Evolutionary conservation across 92 coral and sea anemone species (phyloP).

Genomic region (Epizoanthus scotinus): DNA sequence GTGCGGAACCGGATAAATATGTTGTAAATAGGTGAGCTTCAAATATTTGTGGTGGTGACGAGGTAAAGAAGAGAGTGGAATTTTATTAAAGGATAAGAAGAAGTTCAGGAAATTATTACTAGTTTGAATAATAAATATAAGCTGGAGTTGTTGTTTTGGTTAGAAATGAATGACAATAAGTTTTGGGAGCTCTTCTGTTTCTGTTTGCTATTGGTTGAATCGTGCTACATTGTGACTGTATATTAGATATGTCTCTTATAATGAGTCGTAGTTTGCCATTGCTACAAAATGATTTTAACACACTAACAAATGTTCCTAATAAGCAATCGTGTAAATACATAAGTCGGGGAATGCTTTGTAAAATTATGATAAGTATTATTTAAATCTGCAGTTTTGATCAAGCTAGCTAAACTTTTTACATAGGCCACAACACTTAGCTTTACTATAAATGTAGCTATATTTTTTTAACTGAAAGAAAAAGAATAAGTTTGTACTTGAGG

Average conservation of each 20-base stretch:
- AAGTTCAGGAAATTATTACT: neutral
- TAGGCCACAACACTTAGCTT: neutral
- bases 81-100: neutral
- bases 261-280: neutral
- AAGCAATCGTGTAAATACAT: neutral
- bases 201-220: neutral
- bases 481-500: too few species aligned
- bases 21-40: slow-evolving; percentile 12
- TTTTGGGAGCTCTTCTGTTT: neutral
- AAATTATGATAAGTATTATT: neutral
- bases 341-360: neutral
- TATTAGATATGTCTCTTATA: neutral
- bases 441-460: neutral
- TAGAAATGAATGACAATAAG: neutral
- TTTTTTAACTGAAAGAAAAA: neutral
- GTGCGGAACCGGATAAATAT: slow-evolving; percentile 5
- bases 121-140: neutral
- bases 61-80: neutral
- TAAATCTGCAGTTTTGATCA: neutral
- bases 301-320: too few species aligned
- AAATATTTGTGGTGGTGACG: neutral
- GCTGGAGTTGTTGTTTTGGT: slow-evolving; percentile 7
- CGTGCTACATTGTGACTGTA: neutral
- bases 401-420: too few species aligned
- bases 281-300: too few species aligned